Percentiles rank a stretch among this genome's conserved stretches.
Conservation (phyloP, 2,888 invertebrate genomes). For the Drosophila siamana region DNA sequence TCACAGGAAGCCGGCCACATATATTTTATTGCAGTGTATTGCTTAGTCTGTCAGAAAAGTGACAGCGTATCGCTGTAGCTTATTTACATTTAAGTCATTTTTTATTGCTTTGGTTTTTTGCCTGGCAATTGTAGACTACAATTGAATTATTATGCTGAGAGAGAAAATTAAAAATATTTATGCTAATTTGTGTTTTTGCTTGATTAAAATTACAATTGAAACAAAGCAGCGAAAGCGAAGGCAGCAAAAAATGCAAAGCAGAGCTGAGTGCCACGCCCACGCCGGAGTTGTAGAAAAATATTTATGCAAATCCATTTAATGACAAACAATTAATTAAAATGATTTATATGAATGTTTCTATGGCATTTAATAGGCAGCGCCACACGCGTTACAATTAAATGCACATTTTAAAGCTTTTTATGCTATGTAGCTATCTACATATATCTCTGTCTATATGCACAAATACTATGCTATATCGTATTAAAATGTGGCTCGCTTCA, state of each 20-base stretch:
- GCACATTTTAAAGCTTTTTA: constrained; percentile 43
- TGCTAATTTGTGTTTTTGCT: constrained; percentile 72
- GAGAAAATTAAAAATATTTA: constrained; percentile 60
- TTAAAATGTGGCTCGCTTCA: constrained; percentile 9
- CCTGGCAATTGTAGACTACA: constrained; percentile 13
- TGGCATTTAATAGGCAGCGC: constrained; percentile 56
- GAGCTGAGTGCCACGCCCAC: constrained; percentile 9
- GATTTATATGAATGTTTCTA: constrained; percentile 67
- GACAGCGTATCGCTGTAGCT: constrained; percentile 3
- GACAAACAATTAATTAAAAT: constrained; percentile 81
- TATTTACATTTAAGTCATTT: constrained; percentile 29
- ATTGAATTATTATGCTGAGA: constrained; percentile 53
- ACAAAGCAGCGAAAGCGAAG: constrained; percentile 24
- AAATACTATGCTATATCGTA: not conserved
- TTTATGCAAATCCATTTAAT: constrained; percentile 79
- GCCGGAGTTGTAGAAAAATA: constrained; percentile 48
- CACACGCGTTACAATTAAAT: constrained; percentile 60
- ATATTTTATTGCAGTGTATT: constrained; percentile 14
- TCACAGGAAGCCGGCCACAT: not conserved
- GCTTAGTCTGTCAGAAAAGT: constrained; percentile 5
- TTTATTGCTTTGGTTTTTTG: not conserved
- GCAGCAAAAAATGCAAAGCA: not conserved
- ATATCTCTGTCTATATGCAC: not conserved
- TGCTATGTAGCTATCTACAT: no score
- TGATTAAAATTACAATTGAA: constrained; percentile 72